These are phyloP conservation scores for Gastrophryne carolinensis DNA, from an alignment of 2,797 vertebrate species.

Conservation along the genomic window DNA sequence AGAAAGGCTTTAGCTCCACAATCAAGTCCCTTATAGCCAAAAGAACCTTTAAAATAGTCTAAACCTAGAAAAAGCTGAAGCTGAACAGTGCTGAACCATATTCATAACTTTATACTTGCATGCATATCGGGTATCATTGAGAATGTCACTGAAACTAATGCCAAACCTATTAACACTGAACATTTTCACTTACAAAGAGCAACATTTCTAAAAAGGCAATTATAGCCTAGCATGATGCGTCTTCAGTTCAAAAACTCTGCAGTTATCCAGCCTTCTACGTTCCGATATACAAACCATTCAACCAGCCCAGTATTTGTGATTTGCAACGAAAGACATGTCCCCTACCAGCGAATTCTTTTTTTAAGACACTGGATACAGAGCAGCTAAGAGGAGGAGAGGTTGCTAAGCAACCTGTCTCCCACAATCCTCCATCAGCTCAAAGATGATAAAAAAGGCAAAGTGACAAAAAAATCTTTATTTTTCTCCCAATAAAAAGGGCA, in stretches of 20 bases:
- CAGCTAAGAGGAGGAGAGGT: conserved; percentile 45
- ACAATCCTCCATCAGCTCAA: conserved; percentile 34
- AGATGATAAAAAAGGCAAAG: conserved; percentile 36
- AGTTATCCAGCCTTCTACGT: background rate
- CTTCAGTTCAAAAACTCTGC: background rate
- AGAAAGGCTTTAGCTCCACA: too few relatives aligned
- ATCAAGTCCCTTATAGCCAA: too few relatives aligned
- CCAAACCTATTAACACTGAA: too few relatives aligned
- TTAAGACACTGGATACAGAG: conserved; percentile 41
- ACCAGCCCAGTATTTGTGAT: conserved; percentile 4
- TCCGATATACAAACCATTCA: background rate
- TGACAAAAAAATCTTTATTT: conserved; percentile 24
- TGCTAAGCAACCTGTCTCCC: conserved; percentile 47
- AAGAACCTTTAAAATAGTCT: too few relatives aligned
- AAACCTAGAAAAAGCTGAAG: too few relatives aligned
- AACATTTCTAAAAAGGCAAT: background rate
- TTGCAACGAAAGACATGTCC: conserved; percentile 13
- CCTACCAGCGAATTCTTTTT: conserved; percentile 24
- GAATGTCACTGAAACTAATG: too few relatives aligned
- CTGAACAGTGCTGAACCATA: too few relatives aligned
- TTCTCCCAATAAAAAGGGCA: conserved; percentile 12
- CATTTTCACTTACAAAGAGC: too few relatives aligned
- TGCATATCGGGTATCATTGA: too few relatives aligned
- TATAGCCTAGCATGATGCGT: background rate
- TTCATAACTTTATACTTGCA: too few relatives aligned